Evolutionary conservation across 2,888 invertebrate species (phyloP).

Genomic region (Macaria notata): DNA sequence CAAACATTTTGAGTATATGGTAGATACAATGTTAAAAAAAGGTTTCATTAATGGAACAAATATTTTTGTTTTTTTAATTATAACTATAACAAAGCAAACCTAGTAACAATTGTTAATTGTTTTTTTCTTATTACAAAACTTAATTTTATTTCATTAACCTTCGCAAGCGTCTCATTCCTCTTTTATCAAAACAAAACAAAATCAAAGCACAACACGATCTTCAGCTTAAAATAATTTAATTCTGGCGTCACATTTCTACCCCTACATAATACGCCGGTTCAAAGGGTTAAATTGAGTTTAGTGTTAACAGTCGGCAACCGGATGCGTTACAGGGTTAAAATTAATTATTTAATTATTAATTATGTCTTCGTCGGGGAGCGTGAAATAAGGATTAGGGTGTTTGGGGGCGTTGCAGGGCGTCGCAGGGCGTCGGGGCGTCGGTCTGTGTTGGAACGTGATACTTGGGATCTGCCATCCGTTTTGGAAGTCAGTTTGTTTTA

Average conservation of each 20-base stretch:
- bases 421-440: neutral
- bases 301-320: constrained; percentile 26
- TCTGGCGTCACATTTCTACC: constrained; percentile 1
- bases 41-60: too few species aligned
- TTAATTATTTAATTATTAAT: constrained; percentile 49
- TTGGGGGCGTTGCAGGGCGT: constrained; percentile 11
- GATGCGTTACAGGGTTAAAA: constrained; percentile 36
- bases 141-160: too few species aligned
- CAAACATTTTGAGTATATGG: too few species aligned
- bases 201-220: neutral
- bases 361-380: constrained; percentile 28
- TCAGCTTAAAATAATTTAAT: constrained; percentile 4
- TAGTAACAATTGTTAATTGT: too few species aligned
- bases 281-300: constrained; percentile 28
- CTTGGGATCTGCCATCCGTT: constrained; percentile 2
- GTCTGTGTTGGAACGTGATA: neutral
- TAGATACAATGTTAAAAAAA: too few species aligned
- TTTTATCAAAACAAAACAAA: too few species aligned
- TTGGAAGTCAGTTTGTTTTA: constrained; percentile 4
- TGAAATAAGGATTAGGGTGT: constrained; percentile 17
- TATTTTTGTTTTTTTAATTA: too few species aligned
- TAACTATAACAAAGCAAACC: too few species aligned
- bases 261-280: constrained; percentile 22
- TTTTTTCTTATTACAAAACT: too few species aligned
- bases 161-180: too few species aligned